Evolutionary conservation across 2,113 vertebrate genomes (phyloP).

Genomic region (Panthera tigris): DNA sequence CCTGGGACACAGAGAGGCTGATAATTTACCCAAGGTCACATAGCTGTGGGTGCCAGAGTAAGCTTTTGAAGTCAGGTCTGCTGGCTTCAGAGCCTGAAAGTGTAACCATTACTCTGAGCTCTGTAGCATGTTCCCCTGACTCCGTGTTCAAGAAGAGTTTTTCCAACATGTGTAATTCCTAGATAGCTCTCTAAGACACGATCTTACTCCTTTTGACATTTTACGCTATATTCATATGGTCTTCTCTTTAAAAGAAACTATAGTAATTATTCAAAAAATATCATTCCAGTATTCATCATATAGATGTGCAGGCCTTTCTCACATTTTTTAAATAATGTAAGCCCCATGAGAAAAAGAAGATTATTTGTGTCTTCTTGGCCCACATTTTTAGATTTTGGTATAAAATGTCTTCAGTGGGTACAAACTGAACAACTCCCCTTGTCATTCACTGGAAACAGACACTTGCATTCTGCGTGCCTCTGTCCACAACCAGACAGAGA

Average conservation of each 20-base stretch:
- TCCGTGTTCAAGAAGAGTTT: neutral
- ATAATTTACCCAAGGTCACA: neutral
- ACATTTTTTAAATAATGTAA: neutral
- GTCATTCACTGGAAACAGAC: neutral
- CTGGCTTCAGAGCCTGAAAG: neutral
- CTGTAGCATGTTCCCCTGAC: accelerated
- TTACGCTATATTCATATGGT: neutral
- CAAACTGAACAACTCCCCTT: neutral
- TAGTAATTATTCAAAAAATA: neutral
- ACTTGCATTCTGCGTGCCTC: neutral
- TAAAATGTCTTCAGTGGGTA: neutral
- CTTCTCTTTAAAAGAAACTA: neutral
- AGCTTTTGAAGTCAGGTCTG: neutral
- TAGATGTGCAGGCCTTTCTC: neutral
- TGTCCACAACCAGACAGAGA: neutral
- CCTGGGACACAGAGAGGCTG: neutral
- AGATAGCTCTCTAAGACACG: neutral
- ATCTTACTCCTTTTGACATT: conserved; percentile 17
- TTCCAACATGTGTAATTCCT: neutral
- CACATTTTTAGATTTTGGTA: neutral
- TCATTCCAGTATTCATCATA: neutral
- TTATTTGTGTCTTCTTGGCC: neutral
- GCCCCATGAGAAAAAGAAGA: neutral
- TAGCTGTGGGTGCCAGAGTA: neutral
- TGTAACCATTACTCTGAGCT: neutral